These are phyloP conservation scores for Periophthalmodon schlosseri DNA, from an alignment of 2,113 vertebrate species.

Conservation along the genomic window DNA sequence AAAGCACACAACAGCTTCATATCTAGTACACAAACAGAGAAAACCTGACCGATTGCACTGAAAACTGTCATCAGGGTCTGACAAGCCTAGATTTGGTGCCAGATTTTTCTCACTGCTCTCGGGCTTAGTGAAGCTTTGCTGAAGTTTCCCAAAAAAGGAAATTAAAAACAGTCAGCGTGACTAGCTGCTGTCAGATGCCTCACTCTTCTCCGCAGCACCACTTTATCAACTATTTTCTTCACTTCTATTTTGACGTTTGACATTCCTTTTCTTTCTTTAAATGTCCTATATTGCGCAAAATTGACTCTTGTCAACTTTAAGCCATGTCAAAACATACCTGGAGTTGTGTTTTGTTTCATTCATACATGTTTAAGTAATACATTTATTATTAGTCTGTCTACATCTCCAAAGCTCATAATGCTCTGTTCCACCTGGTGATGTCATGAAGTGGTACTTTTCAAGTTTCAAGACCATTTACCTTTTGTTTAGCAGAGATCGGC, in stretches of 20 bases:
- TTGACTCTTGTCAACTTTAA: no score
- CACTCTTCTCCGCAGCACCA: constrained; percentile 13
- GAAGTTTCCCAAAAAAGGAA: constrained; percentile 75
- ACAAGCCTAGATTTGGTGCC: constrained; percentile 5
- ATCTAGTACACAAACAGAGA: neutral
- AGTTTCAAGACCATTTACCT: no score
- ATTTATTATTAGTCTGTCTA: no score
- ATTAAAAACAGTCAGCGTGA: constrained; percentile 68
- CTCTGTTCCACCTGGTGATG: no score
- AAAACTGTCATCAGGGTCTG: neutral
- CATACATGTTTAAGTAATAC: no score
- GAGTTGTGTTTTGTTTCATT: no score
- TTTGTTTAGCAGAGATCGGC: no score
- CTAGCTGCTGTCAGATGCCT: constrained; percentile 60
- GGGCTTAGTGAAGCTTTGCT: constrained; percentile 74
- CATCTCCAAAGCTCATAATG: no score
- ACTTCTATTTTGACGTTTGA: constrained; percentile 28
- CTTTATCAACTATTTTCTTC: constrained; percentile 29
- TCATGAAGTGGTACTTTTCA: no score
- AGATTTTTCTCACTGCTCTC: constrained; percentile 54
- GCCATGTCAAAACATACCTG: no score
- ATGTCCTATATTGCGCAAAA: no score
- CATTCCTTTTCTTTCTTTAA: constrained; percentile 30
- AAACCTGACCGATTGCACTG: neutral
- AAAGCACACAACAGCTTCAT: neutral